Conservation (phyloP, 2,888 invertebrate genomes). For the Scaptomyza caliginosa region DNA sequence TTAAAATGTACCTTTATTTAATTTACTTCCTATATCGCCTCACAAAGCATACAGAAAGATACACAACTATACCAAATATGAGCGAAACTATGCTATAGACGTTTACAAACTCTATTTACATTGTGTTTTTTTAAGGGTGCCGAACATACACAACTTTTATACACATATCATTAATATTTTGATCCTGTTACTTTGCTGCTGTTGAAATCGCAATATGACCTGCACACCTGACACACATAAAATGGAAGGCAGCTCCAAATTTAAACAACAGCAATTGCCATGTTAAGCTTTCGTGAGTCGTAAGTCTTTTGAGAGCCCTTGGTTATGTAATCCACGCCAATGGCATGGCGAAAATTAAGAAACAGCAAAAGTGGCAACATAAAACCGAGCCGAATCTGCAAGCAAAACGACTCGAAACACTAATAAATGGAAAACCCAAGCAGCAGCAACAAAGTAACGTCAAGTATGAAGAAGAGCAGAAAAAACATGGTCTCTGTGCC, state of each 20-base stretch:
- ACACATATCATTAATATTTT: constrained; percentile 12
- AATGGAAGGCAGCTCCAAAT: constrained; percentile 10
- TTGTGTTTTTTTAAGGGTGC: not conserved
- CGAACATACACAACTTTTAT: not conserved
- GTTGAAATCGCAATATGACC: constrained; percentile 29
- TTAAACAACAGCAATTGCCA: constrained; percentile 16
- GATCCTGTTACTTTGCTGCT: not conserved
- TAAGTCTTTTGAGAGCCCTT: constrained; percentile 39
- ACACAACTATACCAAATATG: not conserved
- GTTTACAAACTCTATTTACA: not conserved
- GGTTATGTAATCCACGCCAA: constrained; percentile 46
- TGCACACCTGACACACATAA: constrained; percentile 30
- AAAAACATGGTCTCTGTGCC: constrained; percentile 3
- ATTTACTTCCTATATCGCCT: not conserved
- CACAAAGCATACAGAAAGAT: not conserved
- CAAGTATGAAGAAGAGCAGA: not conserved
- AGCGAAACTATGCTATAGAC: not conserved
- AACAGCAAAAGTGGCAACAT: constrained; percentile 37
- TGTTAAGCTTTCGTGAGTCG: not conserved
- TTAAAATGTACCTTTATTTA: not conserved
- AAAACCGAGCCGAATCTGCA: constrained; percentile 44
- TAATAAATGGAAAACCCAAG: constrained; percentile 33
- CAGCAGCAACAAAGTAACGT: constrained; percentile 13
- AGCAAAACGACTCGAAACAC: constrained; percentile 34
- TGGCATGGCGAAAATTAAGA: constrained; percentile 53